These are phyloP conservation scores for Apostichopus californicus DNA, from an alignment of 35 echinoderm and acorn worm genomes.

Conservation along the genomic window DNA sequence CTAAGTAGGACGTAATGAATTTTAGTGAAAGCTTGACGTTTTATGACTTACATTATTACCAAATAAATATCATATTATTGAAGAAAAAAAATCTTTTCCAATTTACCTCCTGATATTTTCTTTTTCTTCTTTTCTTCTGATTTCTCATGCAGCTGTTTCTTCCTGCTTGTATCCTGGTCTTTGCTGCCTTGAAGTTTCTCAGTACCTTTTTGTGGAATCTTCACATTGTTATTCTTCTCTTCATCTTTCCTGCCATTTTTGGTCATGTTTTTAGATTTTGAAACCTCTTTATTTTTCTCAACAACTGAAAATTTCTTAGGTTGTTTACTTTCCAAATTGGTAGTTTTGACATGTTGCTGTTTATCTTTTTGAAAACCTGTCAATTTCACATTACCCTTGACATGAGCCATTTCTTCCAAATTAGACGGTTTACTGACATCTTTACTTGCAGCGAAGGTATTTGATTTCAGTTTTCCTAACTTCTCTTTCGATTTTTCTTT, in stretches of 20 bases:
- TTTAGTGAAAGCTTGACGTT: no score
- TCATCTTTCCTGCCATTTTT: constrained; percentile 32
- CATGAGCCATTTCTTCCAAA: not conserved
- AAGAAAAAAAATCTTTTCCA: no score
- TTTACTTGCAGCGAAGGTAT: not conserved
- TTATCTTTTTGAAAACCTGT: not conserved
- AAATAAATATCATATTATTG: no score
- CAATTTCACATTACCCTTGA: not conserved
- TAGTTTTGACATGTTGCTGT: not conserved
- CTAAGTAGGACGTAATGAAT: no score
- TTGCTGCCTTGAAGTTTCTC: not conserved
- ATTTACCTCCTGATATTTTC: constrained; percentile 48
- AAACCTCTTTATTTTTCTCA: not conserved
- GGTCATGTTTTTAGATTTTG: not conserved
- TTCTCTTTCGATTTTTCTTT: not conserved
- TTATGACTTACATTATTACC: no score
- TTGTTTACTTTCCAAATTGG: not conserved
- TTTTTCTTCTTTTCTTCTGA: constrained; percentile 43
- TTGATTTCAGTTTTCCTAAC: not conserved
- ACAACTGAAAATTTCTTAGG: not conserved
- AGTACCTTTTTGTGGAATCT: constrained; percentile 8
- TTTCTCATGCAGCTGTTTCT: constrained; percentile 26
- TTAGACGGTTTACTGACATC: not conserved
- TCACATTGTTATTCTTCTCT: not conserved
- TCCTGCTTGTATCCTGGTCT: not conserved